phyloP scores from a whole-genome alignment of 2,797 vertebrate species.

The Threskiornis aethiopicus region DNA sequence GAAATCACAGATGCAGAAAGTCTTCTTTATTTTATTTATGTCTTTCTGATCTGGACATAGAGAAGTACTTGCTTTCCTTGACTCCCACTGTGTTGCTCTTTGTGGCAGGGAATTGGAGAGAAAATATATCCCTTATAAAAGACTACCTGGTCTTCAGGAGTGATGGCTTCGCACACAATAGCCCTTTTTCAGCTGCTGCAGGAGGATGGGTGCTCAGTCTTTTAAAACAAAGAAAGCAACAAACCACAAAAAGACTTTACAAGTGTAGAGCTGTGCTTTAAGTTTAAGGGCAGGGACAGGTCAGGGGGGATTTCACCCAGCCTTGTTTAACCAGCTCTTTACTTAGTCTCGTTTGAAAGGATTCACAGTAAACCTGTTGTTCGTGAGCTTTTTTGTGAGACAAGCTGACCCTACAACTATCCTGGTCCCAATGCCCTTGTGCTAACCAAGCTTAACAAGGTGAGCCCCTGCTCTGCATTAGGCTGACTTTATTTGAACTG shows the following conservation, averaged over 20 bases:
- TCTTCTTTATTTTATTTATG: background rate
- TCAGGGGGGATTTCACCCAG: background rate
- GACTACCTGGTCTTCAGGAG: background rate
- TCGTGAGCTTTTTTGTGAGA: background rate
- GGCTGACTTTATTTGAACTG: background rate
- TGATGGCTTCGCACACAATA: background rate
- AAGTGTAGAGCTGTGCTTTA: background rate
- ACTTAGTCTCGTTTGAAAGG: background rate
- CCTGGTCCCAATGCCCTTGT: rapidly evolving
- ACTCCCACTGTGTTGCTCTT: background rate
- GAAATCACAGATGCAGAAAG: background rate
- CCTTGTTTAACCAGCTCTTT: background rate
- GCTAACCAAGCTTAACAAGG: background rate
- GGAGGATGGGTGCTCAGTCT: background rate
- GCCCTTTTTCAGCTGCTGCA: background rate
- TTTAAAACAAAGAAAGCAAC: background rate
- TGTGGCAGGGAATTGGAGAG: background rate
- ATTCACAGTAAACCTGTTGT: background rate
- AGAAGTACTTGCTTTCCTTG: background rate
- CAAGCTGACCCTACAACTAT: background rate
- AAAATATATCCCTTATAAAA: background rate
- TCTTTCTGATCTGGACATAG: background rate
- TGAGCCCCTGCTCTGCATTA: rapidly evolving
- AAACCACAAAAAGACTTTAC: background rate
- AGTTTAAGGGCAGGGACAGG: background rate